Conservation (phyloP, 2,888 invertebrate species). For the Noctua fimbriata region DNA sequence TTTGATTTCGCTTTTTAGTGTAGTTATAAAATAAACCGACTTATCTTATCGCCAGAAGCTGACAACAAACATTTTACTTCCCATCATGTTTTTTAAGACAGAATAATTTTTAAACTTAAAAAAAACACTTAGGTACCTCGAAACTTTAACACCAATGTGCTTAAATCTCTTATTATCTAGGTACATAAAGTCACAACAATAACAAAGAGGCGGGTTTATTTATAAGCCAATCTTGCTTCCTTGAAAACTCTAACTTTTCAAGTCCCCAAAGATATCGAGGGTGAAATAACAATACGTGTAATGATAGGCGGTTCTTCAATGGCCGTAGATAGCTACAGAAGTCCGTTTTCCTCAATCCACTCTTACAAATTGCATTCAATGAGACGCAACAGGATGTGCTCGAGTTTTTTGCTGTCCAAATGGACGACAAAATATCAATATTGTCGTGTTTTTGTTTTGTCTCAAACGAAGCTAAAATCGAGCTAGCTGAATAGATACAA, state of each 20-base stretch:
- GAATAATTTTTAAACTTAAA: not conserved
- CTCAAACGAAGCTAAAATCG: not conserved
- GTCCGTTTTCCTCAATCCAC: constrained; percentile 56
- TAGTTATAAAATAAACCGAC: not conserved
- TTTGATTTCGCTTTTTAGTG: not conserved
- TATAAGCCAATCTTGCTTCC: not conserved
- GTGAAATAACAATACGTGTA: constrained; percentile 33
- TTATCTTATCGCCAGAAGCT: not conserved
- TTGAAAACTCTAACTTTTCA: not conserved
- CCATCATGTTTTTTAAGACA: not conserved
- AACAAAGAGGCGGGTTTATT: not conserved
- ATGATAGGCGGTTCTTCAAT: constrained; percentile 14
- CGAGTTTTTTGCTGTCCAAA: constrained; percentile 5
- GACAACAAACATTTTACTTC: not conserved
- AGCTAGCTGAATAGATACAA: not conserved
- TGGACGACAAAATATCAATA: constrained; percentile 31
- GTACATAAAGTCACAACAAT: not conserved
- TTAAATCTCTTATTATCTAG: not conserved
- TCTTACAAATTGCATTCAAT: constrained; percentile 56
- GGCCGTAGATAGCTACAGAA: constrained; percentile 15
- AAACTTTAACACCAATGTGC: not conserved
- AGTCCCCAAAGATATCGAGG: constrained; percentile 7
- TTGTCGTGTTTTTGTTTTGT: not conserved
- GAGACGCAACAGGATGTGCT: constrained; percentile 50
- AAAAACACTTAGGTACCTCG: not conserved